Percentiles rank a stretch among this genome's conserved stretches.
These are phyloP conservation scores for Bimastos eiseni DNA, from an alignment of 2,888 invertebrate genomes.

Conservation along the genomic window DNA sequence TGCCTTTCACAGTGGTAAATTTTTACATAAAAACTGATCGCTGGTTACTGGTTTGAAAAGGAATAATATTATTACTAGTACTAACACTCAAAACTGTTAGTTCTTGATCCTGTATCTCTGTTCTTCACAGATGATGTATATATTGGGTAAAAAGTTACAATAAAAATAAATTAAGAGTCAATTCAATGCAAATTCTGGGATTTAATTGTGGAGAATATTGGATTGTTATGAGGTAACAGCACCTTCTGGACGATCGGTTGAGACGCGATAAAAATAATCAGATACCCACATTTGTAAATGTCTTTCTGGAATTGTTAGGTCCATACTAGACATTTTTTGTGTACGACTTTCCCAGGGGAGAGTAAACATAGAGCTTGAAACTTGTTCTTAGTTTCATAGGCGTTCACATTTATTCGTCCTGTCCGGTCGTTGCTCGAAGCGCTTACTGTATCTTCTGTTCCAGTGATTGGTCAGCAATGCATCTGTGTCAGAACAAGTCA, in stretches of 20 bases:
- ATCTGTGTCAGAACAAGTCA: background rate
- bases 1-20: too few relatives aligned
- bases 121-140: too few relatives aligned
- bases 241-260: background rate
- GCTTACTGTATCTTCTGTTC: background rate
- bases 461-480: background rate
- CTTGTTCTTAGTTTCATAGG: background rate
- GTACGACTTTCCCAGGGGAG: too few relatives aligned
- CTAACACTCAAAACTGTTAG: background rate
- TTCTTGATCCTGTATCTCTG: too few relatives aligned
- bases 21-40: too few relatives aligned
- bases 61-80: background rate
- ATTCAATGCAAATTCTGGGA: background rate
- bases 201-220: background rate
- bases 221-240: background rate
- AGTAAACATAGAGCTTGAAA: background rate
- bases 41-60: background rate
- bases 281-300: background rate
- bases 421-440: background rate
- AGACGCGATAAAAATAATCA: background rate
- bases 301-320: too few relatives aligned
- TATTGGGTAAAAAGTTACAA: background rate
- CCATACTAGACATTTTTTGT: too few relatives aligned
- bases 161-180: background rate
- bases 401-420: background rate